phyloP scores from a whole-genome alignment of 2,888 invertebrate species.

The Noctua comes region DNA sequence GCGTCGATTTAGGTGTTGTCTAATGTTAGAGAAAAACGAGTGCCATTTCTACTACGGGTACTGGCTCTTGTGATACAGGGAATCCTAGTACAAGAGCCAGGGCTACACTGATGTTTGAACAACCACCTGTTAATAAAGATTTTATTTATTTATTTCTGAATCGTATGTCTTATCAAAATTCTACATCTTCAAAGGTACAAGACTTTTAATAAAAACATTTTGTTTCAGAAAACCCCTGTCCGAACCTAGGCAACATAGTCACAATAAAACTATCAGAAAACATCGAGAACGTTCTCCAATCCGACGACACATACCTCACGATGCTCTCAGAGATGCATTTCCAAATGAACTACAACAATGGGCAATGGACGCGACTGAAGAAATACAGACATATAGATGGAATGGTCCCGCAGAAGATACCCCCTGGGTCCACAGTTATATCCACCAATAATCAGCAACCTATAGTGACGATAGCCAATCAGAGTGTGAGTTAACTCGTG shows the following conservation, averaged over 20 bases:
- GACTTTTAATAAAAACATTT: background rate
- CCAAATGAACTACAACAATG: constrained; percentile 99
- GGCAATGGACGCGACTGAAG: constrained; percentile 98
- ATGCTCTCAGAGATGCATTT: constrained; percentile 98
- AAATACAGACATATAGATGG: constrained; percentile 95
- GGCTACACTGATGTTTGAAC: too few relatives aligned
- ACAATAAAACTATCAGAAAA: constrained; percentile 98
- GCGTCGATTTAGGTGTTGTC: background rate
- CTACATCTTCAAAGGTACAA: background rate
- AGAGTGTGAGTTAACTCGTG: constrained; percentile 81
- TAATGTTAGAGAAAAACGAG: background rate
- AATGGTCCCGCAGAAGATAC: constrained; percentile 86
- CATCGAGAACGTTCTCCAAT: constrained; percentile 95
- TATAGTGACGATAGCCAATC: constrained; percentile 85
- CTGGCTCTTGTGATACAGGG: too few relatives aligned
- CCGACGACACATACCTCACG: constrained; percentile 94
- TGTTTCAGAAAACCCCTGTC: constrained; percentile 97
- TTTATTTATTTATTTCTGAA: too few relatives aligned
- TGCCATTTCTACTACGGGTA: too few relatives aligned
- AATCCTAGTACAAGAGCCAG: too few relatives aligned
- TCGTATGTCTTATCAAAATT: background rate
- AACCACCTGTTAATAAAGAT: too few relatives aligned
- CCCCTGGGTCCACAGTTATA: constrained; percentile 85
- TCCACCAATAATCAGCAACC: constrained; percentile 85
- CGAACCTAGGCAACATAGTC: constrained; percentile 98